Conservation (phyloP, 2,797 vertebrate genomes). For the Mastacembelus armatus region DNA sequence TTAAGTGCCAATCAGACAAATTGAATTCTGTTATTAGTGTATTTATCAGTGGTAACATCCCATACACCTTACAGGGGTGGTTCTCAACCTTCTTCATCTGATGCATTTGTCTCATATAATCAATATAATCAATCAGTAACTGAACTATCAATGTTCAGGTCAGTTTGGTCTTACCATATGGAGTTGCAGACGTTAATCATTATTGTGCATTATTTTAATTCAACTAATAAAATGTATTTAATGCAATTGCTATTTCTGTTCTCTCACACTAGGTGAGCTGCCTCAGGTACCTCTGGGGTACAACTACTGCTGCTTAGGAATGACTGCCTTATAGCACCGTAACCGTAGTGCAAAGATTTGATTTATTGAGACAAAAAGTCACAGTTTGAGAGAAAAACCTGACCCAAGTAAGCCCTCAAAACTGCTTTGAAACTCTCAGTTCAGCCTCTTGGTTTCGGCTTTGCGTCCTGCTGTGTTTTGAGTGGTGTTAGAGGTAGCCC, state of each 20-base stretch:
- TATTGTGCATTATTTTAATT: no score
- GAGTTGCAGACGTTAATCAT: no score
- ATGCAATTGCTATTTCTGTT: no score
- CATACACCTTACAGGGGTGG: not conserved
- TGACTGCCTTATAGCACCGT: not conserved
- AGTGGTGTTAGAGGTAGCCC: constrained; percentile 32
- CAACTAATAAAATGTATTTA: no score
- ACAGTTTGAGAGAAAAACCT: constrained; percentile 21
- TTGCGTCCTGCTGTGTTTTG: constrained; percentile 35
- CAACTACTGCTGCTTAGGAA: not conserved
- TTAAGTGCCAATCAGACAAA: constrained; percentile 18
- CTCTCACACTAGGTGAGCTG: not conserved
- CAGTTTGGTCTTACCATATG: no score
- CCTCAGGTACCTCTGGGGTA: not conserved
- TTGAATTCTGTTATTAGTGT: constrained; percentile 6
- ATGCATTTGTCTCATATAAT: no score
- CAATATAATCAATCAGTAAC: no score
- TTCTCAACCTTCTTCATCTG: no score
- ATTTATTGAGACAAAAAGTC: constrained; percentile 42
- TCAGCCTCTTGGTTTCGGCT: constrained; percentile 27
- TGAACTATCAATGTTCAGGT: no score
- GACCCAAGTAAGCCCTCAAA: constrained; percentile 21
- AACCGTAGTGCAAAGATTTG: constrained; percentile 26
- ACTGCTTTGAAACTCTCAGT: constrained; percentile 29
- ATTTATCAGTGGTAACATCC: constrained; percentile 3